Conservation (phyloP, 2,888 invertebrate species). For the Spodoptera picta region DNA sequence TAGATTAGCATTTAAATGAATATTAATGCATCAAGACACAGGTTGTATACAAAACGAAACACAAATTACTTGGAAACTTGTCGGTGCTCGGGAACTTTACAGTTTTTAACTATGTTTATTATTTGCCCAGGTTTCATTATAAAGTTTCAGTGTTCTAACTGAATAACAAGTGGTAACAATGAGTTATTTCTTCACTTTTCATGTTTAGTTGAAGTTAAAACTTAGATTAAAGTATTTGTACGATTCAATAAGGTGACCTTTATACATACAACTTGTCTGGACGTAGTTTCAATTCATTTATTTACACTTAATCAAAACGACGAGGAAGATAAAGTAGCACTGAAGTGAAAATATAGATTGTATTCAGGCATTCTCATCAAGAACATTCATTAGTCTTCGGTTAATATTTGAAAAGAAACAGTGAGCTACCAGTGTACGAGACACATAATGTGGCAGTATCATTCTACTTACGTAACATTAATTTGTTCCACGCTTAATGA, state of each 20-base stretch:
- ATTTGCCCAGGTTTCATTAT: conserved; percentile 16
- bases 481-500: conserved; percentile 30
- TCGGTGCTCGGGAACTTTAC: conserved; percentile 9
- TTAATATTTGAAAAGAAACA: conserved; percentile 16
- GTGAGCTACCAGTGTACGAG: conserved; percentile 10
- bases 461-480: conserved; percentile 16
- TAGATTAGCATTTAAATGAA: conserved; percentile 38
- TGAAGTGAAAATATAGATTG: not conserved
- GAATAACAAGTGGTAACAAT: conserved; percentile 25
- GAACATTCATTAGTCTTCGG: conserved; percentile 13
- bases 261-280: too few species aligned
- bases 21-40: conserved; percentile 36
- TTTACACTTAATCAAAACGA: too few species aligned
- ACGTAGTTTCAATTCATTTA: too few species aligned
- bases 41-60: conserved; percentile 36
- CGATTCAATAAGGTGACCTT: too few species aligned
- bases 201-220: not conserved
- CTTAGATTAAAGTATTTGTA: too few species aligned
- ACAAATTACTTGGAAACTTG: conserved; percentile 33
- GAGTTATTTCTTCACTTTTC: conserved; percentile 2
- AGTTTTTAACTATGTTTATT: conserved; percentile 18
- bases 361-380: not conserved
- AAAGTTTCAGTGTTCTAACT: conserved; percentile 26
- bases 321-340: not conserved
- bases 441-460: conserved; percentile 4